Percentiles rank a stretch among this genome's conserved stretches.
These are phyloP conservation scores for Nipponacmea schrenckii DNA, from an alignment of 2,888 invertebrate genomes.

Conservation along the genomic window DNA sequence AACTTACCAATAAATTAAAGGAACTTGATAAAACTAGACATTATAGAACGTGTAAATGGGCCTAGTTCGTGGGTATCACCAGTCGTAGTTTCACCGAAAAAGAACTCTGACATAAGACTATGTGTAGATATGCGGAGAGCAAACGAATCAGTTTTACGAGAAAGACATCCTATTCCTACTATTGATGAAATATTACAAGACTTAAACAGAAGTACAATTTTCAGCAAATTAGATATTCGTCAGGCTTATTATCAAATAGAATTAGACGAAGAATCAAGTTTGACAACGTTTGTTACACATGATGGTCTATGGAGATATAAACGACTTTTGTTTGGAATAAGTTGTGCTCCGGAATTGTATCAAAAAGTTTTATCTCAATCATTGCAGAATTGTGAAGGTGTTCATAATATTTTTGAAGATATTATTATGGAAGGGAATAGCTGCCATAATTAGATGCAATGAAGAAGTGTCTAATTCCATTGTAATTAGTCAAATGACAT, in stretches of 20 bases:
- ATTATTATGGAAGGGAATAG: too few species aligned
- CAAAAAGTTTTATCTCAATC: conserved; percentile 28
- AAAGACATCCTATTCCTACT: conserved; percentile 31
- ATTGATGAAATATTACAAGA: conserved; percentile 30
- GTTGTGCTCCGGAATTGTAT: conserved; percentile 26
- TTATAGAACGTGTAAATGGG: too few species aligned
- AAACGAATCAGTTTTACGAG: conserved; percentile 29
- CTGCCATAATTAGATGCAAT: too few species aligned
- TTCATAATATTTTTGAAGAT: conserved; percentile 30
- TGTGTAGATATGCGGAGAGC: conserved; percentile 37
- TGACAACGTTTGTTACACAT: conserved; percentile 25
- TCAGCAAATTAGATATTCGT: conserved; percentile 35
- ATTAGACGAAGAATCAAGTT: conserved; percentile 23
- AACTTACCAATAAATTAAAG: too few species aligned
- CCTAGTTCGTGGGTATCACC: too few species aligned
- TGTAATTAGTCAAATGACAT: too few species aligned
- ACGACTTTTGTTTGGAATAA: conserved; percentile 19
- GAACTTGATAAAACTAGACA: too few species aligned
- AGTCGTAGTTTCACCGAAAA: too few species aligned
- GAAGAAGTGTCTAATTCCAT: too few species aligned
- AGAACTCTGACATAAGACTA: conserved; percentile 36
- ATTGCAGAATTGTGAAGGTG: conserved; percentile 26
- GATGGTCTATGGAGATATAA: conserved; percentile 19
- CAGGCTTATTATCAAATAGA: conserved; percentile 24
- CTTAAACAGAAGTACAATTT: conserved; percentile 29